Percentiles rank a stretch among this genome's conserved stretches.
Evolutionary conservation across 2,888 invertebrate genomes (phyloP).

Genomic region (Xanthostigma xanthostigma): DNA sequence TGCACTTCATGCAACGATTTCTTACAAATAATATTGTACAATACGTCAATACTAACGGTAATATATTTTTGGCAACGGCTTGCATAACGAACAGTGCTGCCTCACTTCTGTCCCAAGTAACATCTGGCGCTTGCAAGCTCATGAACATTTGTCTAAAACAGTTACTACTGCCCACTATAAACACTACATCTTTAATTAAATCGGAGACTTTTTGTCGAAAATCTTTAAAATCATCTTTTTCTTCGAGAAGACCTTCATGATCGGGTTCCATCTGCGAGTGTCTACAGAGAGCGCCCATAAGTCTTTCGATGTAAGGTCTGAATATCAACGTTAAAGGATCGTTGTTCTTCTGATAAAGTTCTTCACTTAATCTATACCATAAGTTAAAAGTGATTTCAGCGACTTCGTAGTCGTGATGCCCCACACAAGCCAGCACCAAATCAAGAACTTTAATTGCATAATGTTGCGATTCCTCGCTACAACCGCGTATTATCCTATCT

Average conservation of each 20-base stretch:
- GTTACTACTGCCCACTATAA: conserved; percentile 83
- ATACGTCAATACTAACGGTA: conserved; percentile 81
- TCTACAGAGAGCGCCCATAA: conserved; percentile 76
- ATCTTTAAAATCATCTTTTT: conserved; percentile 70
- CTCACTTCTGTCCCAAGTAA: conserved; percentile 86
- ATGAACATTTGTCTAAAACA: conserved; percentile 86
- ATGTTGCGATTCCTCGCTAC: conserved; percentile 44
- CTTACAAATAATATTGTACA: conserved; percentile 5
- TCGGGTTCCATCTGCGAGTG: conserved; percentile 96
- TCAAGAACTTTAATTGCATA: conserved; percentile 76
- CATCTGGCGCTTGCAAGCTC: conserved; percentile 51
- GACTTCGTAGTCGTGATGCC: conserved; percentile 96
- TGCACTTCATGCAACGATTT: no score
- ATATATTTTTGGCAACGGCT: conserved; percentile 83
- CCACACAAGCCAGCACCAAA: conserved; percentile 78
- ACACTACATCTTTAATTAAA: conserved; percentile 90
- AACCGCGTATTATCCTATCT: conserved; percentile 57
- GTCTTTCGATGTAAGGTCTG: conserved; percentile 77
- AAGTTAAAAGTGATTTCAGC: conserved; percentile 86
- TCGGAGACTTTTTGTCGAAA: conserved; percentile 81
- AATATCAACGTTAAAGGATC: conserved; percentile 69
- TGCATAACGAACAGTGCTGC: conserved; percentile 92
- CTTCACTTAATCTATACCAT: conserved; percentile 93
- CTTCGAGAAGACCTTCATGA: conserved; percentile 71
- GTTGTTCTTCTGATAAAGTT: conserved; percentile 76